Evolutionary conservation across 2,113 vertebrate genomes (phyloP), one percentile per base, ranked within the genome.

Genomic region (Leucoraja erinaceus): DNA sequence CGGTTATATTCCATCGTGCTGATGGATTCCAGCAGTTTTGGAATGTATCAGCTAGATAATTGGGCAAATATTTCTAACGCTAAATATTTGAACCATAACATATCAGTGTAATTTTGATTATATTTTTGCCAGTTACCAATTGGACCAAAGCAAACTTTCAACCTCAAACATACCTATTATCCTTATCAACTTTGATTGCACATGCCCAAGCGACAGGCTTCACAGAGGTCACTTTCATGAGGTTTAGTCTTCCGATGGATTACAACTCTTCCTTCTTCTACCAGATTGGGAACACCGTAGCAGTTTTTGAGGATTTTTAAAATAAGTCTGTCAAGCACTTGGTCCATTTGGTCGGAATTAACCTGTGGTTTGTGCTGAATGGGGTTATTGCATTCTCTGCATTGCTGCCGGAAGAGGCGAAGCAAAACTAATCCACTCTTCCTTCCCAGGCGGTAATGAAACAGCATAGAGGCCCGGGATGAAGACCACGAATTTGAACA

Each of bases 251-350:
- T 88, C n/a, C 83, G 83, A 31, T n/a, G 5, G 1, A 8, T 11
- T 12, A 66, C 12, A 3, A 0, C 3, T 14, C 83, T 88, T 18
- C 16, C 0, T 20, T 0, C 3, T 0, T 7, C 12, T 2, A 2
- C 5, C 5, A 88, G 28, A 25, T 72, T 20, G 0, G 0, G 0
- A 38, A 31, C 12, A 28, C 2, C 0, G 25, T 88, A 88, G 22
- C 83, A 88, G 16, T 88, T 88, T 88, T 88, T 88, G 14, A 6
- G 28, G 28, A 88, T 88, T 88, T 66, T 88, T 88, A 1, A 6
- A 31, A 86, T 61, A 86, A 88, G 59, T 18, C 59, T 61, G 14
- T 63, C 59, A 31, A 88, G 31, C 59, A 66, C 83, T 33, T 66
- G n/a, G 11, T 88, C 0, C 12, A 88, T 66, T 88, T 88, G 5